Conservation (phyloP, 2,797 vertebrate genomes). For the Lindbergichthys nudifrons region DNA sequence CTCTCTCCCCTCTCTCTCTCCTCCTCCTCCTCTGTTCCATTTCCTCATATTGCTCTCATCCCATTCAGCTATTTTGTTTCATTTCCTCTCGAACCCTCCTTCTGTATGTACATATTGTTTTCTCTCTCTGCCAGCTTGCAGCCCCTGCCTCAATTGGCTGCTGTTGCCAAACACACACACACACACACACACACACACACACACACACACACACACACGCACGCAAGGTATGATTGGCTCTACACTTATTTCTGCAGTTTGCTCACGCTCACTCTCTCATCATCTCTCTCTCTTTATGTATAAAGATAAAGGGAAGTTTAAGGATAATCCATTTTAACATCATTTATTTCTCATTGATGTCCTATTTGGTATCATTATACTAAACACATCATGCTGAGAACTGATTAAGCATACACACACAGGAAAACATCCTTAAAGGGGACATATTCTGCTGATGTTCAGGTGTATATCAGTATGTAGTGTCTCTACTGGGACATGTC, state of each 20-base stretch:
- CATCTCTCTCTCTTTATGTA: background rate
- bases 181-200: no score
- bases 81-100: background rate
- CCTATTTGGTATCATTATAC: background rate
- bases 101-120: background rate
- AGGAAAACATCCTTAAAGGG: no score
- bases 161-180: background rate
- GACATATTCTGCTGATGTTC: no score
- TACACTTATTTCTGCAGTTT: background rate
- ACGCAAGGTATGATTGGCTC: background rate
- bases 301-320: no score
- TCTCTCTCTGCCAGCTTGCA: slow-evolving; percentile 2
- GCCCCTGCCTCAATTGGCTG: slow-evolving; percentile 7
- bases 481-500: no score
- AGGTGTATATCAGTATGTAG: no score
- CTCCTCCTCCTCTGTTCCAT: background rate
- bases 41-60: background rate
- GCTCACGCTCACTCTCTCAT: background rate
- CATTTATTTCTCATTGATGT: background rate
- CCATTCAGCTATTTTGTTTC: slow-evolving; percentile 1
- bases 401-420: no score
- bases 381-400: background rate
- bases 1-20: slow-evolving; percentile 15
- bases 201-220: background rate
- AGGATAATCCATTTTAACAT: no score